These are phyloP conservation scores for Chelonoidis abingdonii DNA, from an alignment of 2,113 vertebrate genomes.

Conservation along the genomic window DNA sequence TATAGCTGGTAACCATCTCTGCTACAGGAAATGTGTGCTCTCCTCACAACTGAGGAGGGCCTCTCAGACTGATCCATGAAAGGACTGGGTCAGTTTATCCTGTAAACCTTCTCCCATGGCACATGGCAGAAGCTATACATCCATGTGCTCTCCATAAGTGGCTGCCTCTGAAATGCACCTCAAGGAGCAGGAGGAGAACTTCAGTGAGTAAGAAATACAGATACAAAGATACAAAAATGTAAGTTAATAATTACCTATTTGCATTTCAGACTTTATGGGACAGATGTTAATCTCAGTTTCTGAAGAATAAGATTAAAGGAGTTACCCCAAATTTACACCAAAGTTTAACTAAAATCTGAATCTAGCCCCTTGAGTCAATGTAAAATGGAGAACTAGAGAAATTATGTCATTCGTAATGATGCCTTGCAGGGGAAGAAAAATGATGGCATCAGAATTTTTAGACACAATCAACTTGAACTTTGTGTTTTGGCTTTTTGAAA, in stretches of 20 bases:
- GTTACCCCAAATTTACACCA: no score
- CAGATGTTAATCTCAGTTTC: background rate
- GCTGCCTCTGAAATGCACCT: background rate
- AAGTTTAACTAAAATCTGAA: background rate
- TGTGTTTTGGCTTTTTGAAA: slow-evolving; percentile 51
- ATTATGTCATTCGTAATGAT: background rate
- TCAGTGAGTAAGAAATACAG: background rate
- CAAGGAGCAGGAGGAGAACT: background rate
- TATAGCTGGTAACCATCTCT: no score
- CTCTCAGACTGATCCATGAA: background rate
- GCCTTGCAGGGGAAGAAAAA: background rate
- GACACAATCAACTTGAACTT: slow-evolving; percentile 11
- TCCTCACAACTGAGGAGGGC: background rate
- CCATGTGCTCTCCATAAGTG: background rate
- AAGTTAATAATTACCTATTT: background rate
- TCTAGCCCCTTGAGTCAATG: background rate
- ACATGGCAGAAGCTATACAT: background rate
- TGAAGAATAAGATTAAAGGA: background rate
- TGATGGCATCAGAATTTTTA: slow-evolving; percentile 3
- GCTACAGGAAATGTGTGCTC: background rate
- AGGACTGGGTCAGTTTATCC: background rate
- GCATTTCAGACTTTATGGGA: background rate
- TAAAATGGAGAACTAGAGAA: background rate
- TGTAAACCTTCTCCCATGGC: background rate
- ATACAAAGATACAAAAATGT: background rate